These are phyloP conservation scores for Adrianichthys oophorus DNA, from an alignment of 2,797 vertebrate species.

Conservation along the genomic window DNA sequence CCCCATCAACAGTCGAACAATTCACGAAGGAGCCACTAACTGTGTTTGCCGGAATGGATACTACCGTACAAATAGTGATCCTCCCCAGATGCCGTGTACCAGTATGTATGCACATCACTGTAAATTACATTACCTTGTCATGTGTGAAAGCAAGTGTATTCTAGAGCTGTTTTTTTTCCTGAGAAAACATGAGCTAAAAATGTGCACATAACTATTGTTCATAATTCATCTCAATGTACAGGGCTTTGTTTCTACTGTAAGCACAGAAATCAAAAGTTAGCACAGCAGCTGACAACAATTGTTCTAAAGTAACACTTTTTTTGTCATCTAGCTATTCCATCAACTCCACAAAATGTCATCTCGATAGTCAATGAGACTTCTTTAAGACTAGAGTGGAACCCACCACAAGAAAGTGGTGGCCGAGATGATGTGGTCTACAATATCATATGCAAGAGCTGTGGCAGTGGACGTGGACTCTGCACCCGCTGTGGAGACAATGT, in stretches of 20 bases:
- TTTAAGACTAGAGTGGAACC: constrained; percentile 88
- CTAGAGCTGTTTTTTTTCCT: no score
- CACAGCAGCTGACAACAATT: no score
- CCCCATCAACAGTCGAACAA: constrained; percentile 92
- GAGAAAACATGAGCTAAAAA: no score
- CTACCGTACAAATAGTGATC: constrained; percentile 89
- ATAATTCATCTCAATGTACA: no score
- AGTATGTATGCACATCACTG: constrained; percentile 78
- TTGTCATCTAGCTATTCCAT: constrained; percentile 83
- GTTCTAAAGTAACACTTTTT: background rate
- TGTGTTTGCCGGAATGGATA: constrained; percentile 89
- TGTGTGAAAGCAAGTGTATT: no score
- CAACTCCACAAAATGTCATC: constrained; percentile 87
- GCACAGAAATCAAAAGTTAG: no score
- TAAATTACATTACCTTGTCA: background rate
- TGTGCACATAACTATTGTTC: no score
- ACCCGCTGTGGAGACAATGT: constrained; percentile 94
- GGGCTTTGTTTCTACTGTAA: no score
- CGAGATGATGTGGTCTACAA: constrained; percentile 93
- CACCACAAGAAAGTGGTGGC: constrained; percentile 84
- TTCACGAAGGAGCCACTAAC: constrained; percentile 87
- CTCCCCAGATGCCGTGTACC: constrained; percentile 91
- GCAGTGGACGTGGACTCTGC: constrained; percentile 84
- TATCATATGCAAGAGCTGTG: constrained; percentile 96
- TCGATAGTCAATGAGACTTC: constrained; percentile 96